Base-by-base conservation (phyloP, 2,113 vertebrate genomes). In the Tragelaphus scriptus region DNA sequence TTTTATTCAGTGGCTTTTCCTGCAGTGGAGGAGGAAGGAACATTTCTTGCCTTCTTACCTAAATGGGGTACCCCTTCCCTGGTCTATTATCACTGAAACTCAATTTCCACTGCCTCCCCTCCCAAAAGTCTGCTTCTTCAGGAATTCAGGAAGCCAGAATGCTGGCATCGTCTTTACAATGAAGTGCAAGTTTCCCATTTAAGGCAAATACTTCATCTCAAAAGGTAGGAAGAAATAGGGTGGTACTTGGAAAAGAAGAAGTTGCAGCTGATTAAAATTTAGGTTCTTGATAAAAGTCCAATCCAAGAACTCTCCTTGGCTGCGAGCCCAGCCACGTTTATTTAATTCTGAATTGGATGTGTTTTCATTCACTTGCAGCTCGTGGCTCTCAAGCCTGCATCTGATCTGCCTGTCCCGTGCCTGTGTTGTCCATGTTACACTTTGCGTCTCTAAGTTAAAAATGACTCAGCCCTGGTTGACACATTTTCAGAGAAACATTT, bases 211-310 rank as follows among this genome's bases (percentile, higher is more conserved):
- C 79, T 98, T 97, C 94, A 95, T 98, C 75, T 87, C 79, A 23
- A 97, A 97, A 98, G 98, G 98, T 98, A 97, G 97, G 82, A 95
- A 96, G 47, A 84, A 89, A 85, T 95, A 98, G 97, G 95, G 96
- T 98, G 95, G 97, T 98, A 93, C 91, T 98, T 96, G 96, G 89
- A 91, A 63, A 90, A 85, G 92, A 94, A 90, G 58, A 96, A 77
- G 89, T 96, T 97, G 93, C 98, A 98, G 96, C 97, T 98, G 98
- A 97, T 98, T 98, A 94, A 95, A 96, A 98, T 98, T 98, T 98
- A 98, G 97, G 96, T 88, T 68, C 87, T 93, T 96, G 98, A 98
- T 98, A 97, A 98, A 98, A 98, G 95, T 97, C 97, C 92, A 97
- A 26, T 82, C 91, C 97, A 95, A 97, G 97, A 97, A 92, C 90